phyloP scores from a whole-genome alignment of 2,888 invertebrate genomes.

The Tetropium fuscum region DNA sequence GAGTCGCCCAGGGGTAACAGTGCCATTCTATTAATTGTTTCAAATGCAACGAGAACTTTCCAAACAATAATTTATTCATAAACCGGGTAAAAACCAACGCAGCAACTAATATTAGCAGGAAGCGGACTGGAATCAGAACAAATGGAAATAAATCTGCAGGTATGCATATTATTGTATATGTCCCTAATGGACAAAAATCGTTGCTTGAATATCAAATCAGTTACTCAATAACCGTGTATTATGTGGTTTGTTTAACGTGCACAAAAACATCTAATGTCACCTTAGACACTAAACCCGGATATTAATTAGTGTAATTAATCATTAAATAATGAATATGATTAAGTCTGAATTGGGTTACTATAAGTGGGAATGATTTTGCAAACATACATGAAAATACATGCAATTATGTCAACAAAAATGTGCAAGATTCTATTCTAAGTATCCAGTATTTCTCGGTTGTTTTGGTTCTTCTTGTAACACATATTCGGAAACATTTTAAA shows the following conservation, averaged over 20 bases:
- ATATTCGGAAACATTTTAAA: too few species aligned
- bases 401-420: too few species aligned
- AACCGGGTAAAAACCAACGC: slow-evolving; percentile 35
- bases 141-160: slow-evolving; percentile 29
- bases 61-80: slow-evolving; percentile 44
- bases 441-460: too few species aligned
- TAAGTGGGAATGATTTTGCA: too few species aligned
- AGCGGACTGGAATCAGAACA: slow-evolving; percentile 34
- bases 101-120: slow-evolving; percentile 38
- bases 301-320: too few species aligned
- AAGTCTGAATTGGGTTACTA: too few species aligned
- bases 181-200: slow-evolving; percentile 10
- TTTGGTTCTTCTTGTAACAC: too few species aligned
- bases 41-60: slow-evolving; percentile 43
- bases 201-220: slow-evolving; percentile 12
- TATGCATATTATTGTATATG: slow-evolving; percentile 5
- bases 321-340: too few species aligned
- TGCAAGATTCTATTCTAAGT: too few species aligned
- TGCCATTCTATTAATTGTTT: slow-evolving; percentile 41
- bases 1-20: slow-evolving; percentile 20
- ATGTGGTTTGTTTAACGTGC: neutral
- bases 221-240: slow-evolving; percentile 8
- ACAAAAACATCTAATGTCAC: too few species aligned
- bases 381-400: too few species aligned
- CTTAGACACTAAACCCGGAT: too few species aligned